Evolutionary conservation across 1,140 invertebrate species (phyloP).

Genomic region (Vanessa atalanta): DNA sequence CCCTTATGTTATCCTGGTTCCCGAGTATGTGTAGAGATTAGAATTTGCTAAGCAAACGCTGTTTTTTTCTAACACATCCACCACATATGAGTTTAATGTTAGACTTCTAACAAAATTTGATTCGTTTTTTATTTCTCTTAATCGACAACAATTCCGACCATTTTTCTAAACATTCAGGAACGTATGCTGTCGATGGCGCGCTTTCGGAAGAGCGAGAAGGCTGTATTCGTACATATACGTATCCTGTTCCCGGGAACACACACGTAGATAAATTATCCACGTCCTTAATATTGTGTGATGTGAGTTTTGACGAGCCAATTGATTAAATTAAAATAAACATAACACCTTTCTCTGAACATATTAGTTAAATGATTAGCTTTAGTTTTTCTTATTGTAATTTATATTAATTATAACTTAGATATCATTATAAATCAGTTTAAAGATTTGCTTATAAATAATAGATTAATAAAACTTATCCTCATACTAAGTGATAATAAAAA

Average conservation of each 20-base stretch:
- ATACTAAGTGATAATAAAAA: too few species aligned
- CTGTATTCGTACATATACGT: slow-evolving; percentile 10
- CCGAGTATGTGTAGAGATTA: slow-evolving; percentile 79
- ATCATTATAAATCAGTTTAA: too few species aligned
- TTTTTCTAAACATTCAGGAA: slow-evolving; percentile 24
- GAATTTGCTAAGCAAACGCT: slow-evolving; percentile 79
- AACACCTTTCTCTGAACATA: not conserved
- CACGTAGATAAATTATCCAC: slow-evolving; percentile 28
- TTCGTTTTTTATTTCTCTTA: not conserved
- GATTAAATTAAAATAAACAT: slow-evolving; percentile 17
- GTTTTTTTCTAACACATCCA: slow-evolving; percentile 71
- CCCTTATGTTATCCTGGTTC: slow-evolving; percentile 65
- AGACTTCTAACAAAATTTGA: slow-evolving; percentile 40
- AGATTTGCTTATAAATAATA: too few species aligned
- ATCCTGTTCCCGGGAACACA: slow-evolving; percentile 40
- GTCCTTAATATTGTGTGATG: slow-evolving; percentile 5
- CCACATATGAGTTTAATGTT: slow-evolving; percentile 53
- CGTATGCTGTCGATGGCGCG: slow-evolving; percentile 2
- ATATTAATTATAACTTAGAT: too few species aligned
- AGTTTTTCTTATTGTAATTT: too few species aligned
- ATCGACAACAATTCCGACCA: slow-evolving; percentile 7
- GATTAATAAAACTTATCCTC: too few species aligned
- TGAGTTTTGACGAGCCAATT: slow-evolving; percentile 11
- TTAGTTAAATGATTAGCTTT: not conserved
- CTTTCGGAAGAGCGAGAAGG: slow-evolving; percentile 34